Conservation (phyloP, 1,140 invertebrate genomes). For the Cyrtorhinus lividipennis region DNA sequence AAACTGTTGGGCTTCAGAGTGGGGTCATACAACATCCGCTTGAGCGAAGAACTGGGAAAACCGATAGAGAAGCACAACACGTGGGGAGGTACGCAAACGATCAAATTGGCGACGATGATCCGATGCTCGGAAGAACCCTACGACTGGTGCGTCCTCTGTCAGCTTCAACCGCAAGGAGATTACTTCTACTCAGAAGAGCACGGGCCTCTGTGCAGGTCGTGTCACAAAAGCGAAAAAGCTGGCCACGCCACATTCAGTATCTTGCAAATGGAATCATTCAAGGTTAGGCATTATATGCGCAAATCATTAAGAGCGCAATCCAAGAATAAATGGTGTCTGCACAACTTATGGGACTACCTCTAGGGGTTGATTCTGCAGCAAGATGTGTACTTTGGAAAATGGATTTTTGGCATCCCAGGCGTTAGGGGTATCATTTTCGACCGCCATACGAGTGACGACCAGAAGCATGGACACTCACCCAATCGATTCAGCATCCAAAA, state of each 20-base stretch:
- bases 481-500: too few relatives aligned
- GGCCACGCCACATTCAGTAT: neutral
- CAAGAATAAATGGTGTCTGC: too few relatives aligned
- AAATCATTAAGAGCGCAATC: too few relatives aligned
- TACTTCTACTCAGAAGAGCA: neutral
- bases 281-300: too few relatives aligned
- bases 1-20: neutral
- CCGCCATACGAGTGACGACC: too few relatives aligned
- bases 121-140: conserved; percentile 1
- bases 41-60: neutral
- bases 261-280: neutral
- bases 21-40: neutral
- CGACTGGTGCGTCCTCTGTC: conserved; percentile 4
- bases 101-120: neutral
- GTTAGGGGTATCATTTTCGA: too few relatives aligned
- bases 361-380: too few relatives aligned
- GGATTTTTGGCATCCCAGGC: too few relatives aligned
- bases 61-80: neutral
- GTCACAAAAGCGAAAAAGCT: neutral
- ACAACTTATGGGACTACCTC: too few relatives aligned
- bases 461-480: too few relatives aligned
- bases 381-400: too few relatives aligned
- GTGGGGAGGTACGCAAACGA: neutral
- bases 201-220: neutral
- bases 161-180: neutral